Percentiles rank a stretch among this genome's conserved stretches.
Conservation (phyloP, 2,888 invertebrate genomes). For the Orchesella flavescens region DNA sequence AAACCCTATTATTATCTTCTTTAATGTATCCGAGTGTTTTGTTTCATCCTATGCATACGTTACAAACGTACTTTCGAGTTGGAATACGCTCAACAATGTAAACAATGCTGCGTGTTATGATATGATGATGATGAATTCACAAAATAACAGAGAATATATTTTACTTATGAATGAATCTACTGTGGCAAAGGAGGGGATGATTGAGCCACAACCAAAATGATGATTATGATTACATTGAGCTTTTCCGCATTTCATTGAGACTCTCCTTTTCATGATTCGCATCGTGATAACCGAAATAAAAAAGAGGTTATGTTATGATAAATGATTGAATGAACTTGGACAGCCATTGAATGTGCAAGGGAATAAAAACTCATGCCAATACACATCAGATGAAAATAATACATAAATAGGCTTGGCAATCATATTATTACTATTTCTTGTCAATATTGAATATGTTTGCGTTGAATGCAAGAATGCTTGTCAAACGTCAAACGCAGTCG, state of each 20-base stretch:
- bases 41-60: background rate
- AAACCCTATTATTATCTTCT: constrained; percentile 51
- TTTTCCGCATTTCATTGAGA: constrained; percentile 47
- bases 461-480: background rate
- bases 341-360: background rate
- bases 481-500: background rate
- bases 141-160: background rate
- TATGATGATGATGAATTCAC: constrained; percentile 7
- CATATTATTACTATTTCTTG: no score
- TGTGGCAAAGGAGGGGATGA: constrained; percentile 1
- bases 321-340: background rate
- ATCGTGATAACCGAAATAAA: background rate
- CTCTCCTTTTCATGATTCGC: constrained; percentile 18
- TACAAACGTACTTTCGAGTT: background rate
- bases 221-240: constrained; percentile 42
- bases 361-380: background rate
- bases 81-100: background rate
- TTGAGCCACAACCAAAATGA: constrained; percentile 18
- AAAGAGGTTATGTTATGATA: background rate
- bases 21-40: constrained; percentile 12
- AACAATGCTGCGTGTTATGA: background rate
- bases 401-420: background rate
- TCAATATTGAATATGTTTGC: no score
- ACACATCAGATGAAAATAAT: background rate
- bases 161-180: background rate